phyloP scores from a whole-genome alignment of 2,888 invertebrate species.

The Pseudoips prasinana region DNA sequence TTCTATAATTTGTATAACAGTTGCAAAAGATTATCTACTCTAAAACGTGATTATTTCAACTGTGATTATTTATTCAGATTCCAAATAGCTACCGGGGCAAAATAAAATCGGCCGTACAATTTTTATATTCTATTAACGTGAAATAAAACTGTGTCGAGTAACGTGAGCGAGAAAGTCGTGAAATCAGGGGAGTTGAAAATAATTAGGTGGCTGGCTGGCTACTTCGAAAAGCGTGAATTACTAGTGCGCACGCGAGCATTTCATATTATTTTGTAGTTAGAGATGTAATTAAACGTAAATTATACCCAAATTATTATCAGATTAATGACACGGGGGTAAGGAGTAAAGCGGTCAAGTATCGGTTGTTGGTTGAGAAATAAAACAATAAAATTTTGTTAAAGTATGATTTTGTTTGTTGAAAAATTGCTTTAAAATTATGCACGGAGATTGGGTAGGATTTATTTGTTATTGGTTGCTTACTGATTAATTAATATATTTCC shows the following conservation, averaged over 20 bases:
- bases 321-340: slow-evolving; percentile 39
- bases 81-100: no score
- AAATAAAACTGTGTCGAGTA: slow-evolving; percentile 31
- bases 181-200: slow-evolving; percentile 60
- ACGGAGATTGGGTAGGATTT: no score
- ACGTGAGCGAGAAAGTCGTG: slow-evolving; percentile 51
- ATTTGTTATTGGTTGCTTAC: no score
- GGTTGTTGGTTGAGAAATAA: slow-evolving; percentile 6
- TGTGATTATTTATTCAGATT: no score
- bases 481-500: no score
- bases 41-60: no score
- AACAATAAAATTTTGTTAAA: slow-evolving; percentile 12
- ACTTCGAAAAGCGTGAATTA: slow-evolving; percentile 59
- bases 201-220: slow-evolving; percentile 52
- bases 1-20: no score
- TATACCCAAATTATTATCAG: slow-evolving; percentile 55
- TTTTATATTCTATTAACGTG: slow-evolving; percentile 30
- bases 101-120: neutral
- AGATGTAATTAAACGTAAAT: slow-evolving; percentile 65
- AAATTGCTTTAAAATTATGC: neutral
- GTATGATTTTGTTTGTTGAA: neutral
- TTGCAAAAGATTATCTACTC: no score
- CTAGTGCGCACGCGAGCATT: slow-evolving; percentile 63
- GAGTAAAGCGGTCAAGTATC: slow-evolving; percentile 4
- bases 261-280: slow-evolving; percentile 74